These are phyloP conservation scores for Centropus bengalensis DNA, from an alignment of 2,113 vertebrate species.

Conservation along the genomic window DNA sequence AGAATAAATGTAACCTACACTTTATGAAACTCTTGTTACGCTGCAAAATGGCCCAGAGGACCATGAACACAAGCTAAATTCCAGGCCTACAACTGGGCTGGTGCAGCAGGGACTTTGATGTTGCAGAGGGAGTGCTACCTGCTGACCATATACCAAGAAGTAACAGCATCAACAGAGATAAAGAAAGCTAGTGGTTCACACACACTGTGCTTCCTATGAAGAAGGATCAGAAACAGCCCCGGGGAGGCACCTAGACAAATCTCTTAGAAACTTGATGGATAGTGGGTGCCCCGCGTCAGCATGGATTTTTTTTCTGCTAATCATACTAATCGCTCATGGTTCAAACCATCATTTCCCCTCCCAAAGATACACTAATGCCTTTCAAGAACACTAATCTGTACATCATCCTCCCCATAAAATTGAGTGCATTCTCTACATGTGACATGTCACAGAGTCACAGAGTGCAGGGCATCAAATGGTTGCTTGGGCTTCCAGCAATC, in stretches of 20 bases:
- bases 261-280: accelerated
- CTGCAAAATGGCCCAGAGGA: background rate
- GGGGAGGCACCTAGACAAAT: background rate
- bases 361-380: background rate
- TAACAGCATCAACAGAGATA: background rate
- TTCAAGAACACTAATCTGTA: background rate
- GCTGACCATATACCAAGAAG: background rate
- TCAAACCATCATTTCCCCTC: background rate
- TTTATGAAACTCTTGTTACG: background rate
- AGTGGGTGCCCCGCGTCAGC: background rate
- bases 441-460: background rate
- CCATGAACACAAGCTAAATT: background rate
- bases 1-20: background rate
- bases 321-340: background rate
- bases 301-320: background rate
- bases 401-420: background rate
- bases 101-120: background rate
- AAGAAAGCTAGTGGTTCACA: background rate
- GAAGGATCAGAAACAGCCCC: background rate
- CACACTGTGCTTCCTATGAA: background rate
- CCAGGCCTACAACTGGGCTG: background rate
- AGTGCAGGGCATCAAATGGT: background rate
- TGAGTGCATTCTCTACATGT: background rate
- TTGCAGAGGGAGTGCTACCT: background rate
- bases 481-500: background rate